Evolutionary conservation across 37 sponge, comb jelly and placozoan genomes (phyloP).

Genomic region (Aphrocallistes beatrix): DNA sequence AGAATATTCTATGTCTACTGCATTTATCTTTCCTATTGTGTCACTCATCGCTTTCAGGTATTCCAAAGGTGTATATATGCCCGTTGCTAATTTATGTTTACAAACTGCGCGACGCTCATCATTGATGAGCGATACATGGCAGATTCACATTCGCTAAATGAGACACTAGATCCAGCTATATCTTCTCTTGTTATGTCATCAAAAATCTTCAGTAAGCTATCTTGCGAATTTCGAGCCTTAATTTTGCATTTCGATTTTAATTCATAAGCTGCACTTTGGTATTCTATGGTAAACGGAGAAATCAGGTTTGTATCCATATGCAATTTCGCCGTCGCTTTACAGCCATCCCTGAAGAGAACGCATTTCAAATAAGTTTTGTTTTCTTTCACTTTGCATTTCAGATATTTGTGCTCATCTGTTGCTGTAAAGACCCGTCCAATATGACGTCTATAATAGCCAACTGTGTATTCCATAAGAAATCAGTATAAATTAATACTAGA

Average conservation of each 20-base stretch:
- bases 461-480: background rate
- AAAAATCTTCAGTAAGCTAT: background rate
- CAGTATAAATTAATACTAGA: no score
- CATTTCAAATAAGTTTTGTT: background rate
- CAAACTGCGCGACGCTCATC: no score
- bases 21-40: no score
- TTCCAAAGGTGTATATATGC: no score
- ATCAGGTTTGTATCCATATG: background rate
- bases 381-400: background rate
- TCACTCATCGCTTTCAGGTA: no score
- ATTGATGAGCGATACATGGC: background rate
- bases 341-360: slow-evolving; percentile 14
- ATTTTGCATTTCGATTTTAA: background rate
- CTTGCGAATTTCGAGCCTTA: background rate
- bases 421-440: background rate
- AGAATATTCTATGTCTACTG: no score
- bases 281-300: background rate
- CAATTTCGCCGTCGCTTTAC: background rate
- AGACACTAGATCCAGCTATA: background rate
- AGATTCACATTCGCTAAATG: background rate
- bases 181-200: slow-evolving; percentile 8
- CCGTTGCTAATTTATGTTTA: no score
- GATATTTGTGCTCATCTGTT: background rate
- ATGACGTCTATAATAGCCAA: background rate
- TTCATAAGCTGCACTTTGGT: background rate